Conservation (phyloP, 2,797 vertebrate genomes). For the Macropodus opercularis region DNA sequence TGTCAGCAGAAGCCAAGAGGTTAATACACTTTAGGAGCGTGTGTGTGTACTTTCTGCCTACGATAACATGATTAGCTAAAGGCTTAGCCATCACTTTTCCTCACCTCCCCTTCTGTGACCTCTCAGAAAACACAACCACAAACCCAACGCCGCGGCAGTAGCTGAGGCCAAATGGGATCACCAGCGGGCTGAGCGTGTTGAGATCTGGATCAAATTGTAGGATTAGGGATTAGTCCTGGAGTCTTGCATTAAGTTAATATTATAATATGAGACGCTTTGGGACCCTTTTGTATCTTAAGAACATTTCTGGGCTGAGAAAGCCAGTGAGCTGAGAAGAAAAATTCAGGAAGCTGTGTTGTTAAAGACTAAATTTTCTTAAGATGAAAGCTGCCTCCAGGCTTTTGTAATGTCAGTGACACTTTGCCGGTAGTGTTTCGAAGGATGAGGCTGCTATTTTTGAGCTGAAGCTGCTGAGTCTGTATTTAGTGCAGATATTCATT, state of each 20-base stretch:
- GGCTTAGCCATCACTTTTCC: conserved; percentile 69
- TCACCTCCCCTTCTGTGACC: conserved; percentile 44
- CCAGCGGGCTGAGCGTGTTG: conserved; percentile 4
- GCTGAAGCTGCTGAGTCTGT: conserved; percentile 48
- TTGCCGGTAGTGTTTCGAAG: conserved; percentile 40
- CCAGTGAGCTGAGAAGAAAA: conserved; percentile 26
- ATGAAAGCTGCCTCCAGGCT: conserved; percentile 3
- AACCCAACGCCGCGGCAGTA: not conserved
- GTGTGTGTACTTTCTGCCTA: conserved; percentile 41
- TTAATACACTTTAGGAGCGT: conserved; percentile 60
- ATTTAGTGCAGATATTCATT: conserved; percentile 17
- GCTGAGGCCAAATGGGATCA: conserved; percentile 59
- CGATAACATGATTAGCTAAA: conserved; percentile 67
- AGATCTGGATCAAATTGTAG: conserved; percentile 59
- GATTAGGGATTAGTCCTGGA: conserved; percentile 61
- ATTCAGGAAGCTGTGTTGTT: not conserved
- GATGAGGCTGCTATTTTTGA: conserved; percentile 34
- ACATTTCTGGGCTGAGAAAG: conserved; percentile 2
- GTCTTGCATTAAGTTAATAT: conserved; percentile 42
- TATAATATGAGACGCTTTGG: conserved; percentile 12
- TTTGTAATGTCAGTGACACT: conserved; percentile 21
- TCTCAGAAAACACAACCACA: conserved; percentile 22
- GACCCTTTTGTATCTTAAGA: not conserved
- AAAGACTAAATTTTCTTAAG: conserved; percentile 18
- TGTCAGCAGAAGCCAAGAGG: conserved; percentile 60